A percentile compares a stretch with the other conserved stretches of the same genome.
These are phyloP conservation scores for Cygnus atratus DNA, from an alignment of 2,113 vertebrate genomes.

Conservation along the genomic window DNA sequence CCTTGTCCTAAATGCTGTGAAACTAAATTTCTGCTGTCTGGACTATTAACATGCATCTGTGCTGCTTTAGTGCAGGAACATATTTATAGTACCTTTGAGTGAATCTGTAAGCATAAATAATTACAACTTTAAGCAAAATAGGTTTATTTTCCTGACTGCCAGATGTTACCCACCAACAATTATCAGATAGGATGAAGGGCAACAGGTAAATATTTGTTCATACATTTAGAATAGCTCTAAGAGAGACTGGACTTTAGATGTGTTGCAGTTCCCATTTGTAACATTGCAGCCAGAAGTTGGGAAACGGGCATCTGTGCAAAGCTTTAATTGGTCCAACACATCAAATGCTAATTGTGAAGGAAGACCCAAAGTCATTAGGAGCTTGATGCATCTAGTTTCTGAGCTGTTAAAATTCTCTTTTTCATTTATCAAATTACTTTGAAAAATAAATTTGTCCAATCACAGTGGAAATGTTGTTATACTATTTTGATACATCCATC, in stretches of 20 bases:
- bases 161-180: background rate
- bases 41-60: background rate
- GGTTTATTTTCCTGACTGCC: background rate
- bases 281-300: background rate
- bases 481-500: background rate
- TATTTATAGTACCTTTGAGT: background rate
- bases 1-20: background rate
- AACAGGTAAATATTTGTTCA: background rate
- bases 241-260: background rate
- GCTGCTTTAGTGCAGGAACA: background rate
- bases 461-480: background rate
- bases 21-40: background rate
- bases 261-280: background rate
- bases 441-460: background rate
- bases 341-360: background rate
- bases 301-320: background rate
- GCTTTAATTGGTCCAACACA: background rate
- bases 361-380: background rate
- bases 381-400: background rate
- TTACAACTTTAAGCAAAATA: background rate
- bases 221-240: background rate
- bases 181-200: background rate
- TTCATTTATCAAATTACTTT: background rate
- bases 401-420: background rate
- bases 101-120: background rate